Conservation (phyloP, 1,140 invertebrate genomes). For the Cyclargus thomasi region DNA sequence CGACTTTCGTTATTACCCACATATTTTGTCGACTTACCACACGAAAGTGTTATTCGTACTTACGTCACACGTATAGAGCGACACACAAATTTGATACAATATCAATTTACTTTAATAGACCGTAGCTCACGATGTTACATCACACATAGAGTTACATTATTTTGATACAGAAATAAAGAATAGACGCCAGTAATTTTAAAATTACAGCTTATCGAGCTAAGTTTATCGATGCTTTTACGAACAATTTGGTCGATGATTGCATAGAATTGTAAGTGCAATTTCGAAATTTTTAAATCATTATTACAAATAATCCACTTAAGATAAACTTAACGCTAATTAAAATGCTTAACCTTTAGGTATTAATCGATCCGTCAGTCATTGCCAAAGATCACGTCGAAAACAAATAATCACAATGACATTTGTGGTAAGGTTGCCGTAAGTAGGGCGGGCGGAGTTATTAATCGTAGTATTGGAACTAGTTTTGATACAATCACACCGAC, state of each 20-base stretch:
- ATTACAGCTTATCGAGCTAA: not conserved
- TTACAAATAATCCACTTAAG: not conserved
- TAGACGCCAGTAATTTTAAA: not conserved
- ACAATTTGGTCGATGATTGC: not conserved
- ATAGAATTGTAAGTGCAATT: not conserved
- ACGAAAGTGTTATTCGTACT: not conserved
- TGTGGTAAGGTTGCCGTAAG: slow-evolving; percentile 39
- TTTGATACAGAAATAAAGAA: not conserved
- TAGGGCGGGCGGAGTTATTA: slow-evolving; percentile 38
- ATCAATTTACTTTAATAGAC: slow-evolving; percentile 1
- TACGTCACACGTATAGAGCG: not conserved
- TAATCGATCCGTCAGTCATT: slow-evolving; percentile 22
- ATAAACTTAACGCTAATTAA: not conserved
- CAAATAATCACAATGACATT: slow-evolving; percentile 35
- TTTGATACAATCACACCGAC: slow-evolving; percentile 19
- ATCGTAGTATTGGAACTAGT: slow-evolving; percentile 38
- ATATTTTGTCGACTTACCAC: not conserved
- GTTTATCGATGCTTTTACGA: not conserved
- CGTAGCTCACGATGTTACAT: not conserved
- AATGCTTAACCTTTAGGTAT: slow-evolving; percentile 9
- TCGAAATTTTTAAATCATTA: not conserved
- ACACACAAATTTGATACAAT: not conserved
- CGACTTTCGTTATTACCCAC: not conserved
- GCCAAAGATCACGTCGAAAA: slow-evolving; percentile 27
- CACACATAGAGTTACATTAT: not conserved